phyloP scores from a whole-genome alignment of 2,888 invertebrate genomes.

The Argynnis bischoffii region DNA sequence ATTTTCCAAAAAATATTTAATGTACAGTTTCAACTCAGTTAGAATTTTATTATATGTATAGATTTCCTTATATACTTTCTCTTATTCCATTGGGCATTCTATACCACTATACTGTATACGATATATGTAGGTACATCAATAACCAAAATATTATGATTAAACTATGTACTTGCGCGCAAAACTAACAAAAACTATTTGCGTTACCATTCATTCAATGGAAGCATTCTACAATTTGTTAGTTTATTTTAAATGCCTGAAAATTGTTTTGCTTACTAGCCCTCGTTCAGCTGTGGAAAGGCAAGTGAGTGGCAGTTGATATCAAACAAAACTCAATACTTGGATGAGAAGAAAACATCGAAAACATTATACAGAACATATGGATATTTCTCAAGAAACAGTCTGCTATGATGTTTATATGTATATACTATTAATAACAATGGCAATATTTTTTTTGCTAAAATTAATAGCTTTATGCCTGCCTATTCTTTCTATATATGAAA shows the following conservation, averaged over 20 bases:
- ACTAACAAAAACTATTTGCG: not conserved
- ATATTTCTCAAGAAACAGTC: not conserved
- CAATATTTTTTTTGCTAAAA: too few species aligned
- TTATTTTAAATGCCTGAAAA: conserved; percentile 9
- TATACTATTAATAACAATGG: too few species aligned
- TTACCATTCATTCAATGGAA: conserved; percentile 1
- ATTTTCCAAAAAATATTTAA: too few species aligned
- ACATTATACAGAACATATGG: conserved; percentile 3
- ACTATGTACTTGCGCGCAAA: not conserved
- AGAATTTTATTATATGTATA: too few species aligned
- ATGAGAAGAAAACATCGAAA: not conserved
- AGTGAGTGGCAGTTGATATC: conserved; percentile 19
- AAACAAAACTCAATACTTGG: conserved; percentile 15
- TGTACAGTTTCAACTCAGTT: too few species aligned
- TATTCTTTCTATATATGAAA: too few species aligned
- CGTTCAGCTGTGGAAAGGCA: conserved; percentile 12
- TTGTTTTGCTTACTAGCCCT: conserved; percentile 13
- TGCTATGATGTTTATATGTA: too few species aligned
- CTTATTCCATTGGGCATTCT: too few species aligned
- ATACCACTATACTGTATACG: too few species aligned
- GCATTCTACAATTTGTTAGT: conserved; percentile 16
- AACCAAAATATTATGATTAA: not conserved
- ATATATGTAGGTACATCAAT: not conserved
- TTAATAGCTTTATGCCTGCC: too few species aligned
- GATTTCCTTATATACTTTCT: too few species aligned